A percentile compares a stretch with the other conserved stretches of the same genome.
Evolutionary conservation across 2,113 vertebrate species (phyloP).

Genomic region (Clinocottus analis): DNA sequence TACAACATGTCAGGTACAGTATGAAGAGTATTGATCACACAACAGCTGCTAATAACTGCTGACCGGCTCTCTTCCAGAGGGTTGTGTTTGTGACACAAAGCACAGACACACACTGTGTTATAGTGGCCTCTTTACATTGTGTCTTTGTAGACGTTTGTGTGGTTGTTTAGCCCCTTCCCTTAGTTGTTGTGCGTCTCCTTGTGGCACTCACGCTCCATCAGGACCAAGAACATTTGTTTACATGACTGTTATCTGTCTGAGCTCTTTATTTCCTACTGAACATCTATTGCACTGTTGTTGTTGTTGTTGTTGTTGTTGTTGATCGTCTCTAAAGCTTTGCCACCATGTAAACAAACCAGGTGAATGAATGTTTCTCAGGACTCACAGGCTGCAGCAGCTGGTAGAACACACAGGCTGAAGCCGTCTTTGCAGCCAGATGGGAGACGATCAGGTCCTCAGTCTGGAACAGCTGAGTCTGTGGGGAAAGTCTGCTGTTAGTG

Average conservation of each 20-base stretch:
- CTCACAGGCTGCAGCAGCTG: conserved; percentile 85
- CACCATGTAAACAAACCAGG: too few relatives aligned
- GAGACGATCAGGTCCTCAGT: conserved; percentile 81
- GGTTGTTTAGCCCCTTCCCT: not conserved
- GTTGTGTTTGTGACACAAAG: not conserved
- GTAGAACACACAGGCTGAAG: conserved; percentile 81
- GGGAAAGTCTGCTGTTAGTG: not conserved
- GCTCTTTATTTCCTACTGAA: too few relatives aligned
- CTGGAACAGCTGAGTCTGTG: conserved; percentile 76
- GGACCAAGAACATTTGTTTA: too few relatives aligned
- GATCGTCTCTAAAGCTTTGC: too few relatives aligned
- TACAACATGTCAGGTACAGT: not conserved
- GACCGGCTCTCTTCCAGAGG: not conserved
- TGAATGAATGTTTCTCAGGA: too few relatives aligned
- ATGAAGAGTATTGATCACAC: not conserved
- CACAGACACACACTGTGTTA: too few relatives aligned
- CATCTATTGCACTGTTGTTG: too few relatives aligned
- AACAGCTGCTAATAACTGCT: not conserved
- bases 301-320: too few relatives aligned
- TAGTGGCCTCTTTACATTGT: too few relatives aligned
- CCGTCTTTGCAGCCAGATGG: conserved; percentile 87
- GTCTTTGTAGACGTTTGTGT: not conserved
- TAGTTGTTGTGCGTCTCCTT: not conserved
- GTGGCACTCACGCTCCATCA: too few relatives aligned
- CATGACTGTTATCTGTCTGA: too few relatives aligned